These are phyloP conservation scores for Thymallus thymallus DNA, from an alignment of 2,113 vertebrate species.

Conservation along the genomic window DNA sequence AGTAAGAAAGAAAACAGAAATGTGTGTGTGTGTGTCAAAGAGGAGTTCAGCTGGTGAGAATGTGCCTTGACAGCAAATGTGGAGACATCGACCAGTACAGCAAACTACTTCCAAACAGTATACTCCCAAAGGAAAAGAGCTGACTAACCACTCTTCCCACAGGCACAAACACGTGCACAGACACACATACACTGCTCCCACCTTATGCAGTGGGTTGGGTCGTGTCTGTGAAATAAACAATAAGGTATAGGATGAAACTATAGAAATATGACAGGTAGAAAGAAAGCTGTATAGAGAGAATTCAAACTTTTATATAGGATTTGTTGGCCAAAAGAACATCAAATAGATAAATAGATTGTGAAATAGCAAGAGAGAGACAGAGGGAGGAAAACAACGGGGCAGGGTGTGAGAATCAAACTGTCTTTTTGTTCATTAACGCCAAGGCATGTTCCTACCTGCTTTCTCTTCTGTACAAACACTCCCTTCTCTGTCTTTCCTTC, in stretches of 20 bases:
- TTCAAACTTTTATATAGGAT: not conserved
- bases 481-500: not conserved
- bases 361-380: not conserved
- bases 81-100: slow-evolving; percentile 30
- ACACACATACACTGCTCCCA: slow-evolving; percentile 10
- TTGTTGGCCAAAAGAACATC: no score
- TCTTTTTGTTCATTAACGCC: slow-evolving; percentile 31
- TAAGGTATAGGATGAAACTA: not conserved
- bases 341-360: no score
- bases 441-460: slow-evolving; percentile 62
- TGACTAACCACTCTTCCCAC: slow-evolving; percentile 32
- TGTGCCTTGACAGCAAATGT: slow-evolving; percentile 31
- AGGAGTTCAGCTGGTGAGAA: slow-evolving; percentile 21
- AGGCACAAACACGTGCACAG: not conserved
- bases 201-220: not conserved
- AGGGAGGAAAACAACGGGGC: not conserved
- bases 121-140: slow-evolving; percentile 31
- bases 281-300: not conserved
- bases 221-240: not conserved
- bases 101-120: slow-evolving; percentile 29
- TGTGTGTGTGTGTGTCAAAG: slow-evolving; percentile 1
- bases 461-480: slow-evolving; percentile 3
- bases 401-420: not conserved
- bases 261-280: not conserved
- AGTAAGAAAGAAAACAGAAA: not conserved